Evolutionary conservation across 2,888 invertebrate species (phyloP).

Genomic region (Dugesia japonica): DNA sequence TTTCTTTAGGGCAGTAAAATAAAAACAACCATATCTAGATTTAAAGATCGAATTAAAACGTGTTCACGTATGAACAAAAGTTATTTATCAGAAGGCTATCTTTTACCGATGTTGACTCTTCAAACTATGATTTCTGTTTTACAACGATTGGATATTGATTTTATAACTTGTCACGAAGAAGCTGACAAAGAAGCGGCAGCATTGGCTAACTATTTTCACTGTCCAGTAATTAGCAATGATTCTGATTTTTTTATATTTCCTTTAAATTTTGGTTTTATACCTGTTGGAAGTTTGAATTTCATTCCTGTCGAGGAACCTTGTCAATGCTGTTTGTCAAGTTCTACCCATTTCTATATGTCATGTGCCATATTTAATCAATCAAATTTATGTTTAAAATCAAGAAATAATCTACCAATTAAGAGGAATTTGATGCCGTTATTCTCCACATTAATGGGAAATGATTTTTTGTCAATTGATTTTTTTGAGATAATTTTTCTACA

Average conservation of each 20-base stretch:
- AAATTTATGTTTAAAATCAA: background rate
- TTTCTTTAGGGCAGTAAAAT: conserved; percentile 38
- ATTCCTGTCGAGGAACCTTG: background rate
- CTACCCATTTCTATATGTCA: background rate
- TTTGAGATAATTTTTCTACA: background rate
- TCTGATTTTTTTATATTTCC: conserved; percentile 82
- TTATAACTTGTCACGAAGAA: conserved; percentile 66
- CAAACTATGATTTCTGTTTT: conserved; percentile 49
- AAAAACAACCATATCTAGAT: conserved; percentile 39
- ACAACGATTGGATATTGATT: conserved; percentile 55
- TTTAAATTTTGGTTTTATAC: conserved; percentile 57
- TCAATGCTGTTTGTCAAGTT: background rate
- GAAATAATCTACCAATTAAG: background rate
- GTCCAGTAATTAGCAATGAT: conserved; percentile 75
- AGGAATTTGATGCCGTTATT: background rate
- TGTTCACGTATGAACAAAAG: conserved; percentile 8
- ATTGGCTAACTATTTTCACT: conserved; percentile 60
- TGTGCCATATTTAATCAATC: background rate
- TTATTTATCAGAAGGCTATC: background rate
- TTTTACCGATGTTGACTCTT: conserved; percentile 26
- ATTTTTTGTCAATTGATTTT: background rate
- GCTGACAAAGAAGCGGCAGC: conserved; percentile 74
- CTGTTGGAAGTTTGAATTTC: conserved; percentile 52
- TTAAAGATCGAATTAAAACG: conserved; percentile 38
- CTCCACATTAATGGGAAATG: background rate